phyloP scores from a whole-genome alignment of 1,140 invertebrate genomes.

The Tetramorium parvispinum region DNA sequence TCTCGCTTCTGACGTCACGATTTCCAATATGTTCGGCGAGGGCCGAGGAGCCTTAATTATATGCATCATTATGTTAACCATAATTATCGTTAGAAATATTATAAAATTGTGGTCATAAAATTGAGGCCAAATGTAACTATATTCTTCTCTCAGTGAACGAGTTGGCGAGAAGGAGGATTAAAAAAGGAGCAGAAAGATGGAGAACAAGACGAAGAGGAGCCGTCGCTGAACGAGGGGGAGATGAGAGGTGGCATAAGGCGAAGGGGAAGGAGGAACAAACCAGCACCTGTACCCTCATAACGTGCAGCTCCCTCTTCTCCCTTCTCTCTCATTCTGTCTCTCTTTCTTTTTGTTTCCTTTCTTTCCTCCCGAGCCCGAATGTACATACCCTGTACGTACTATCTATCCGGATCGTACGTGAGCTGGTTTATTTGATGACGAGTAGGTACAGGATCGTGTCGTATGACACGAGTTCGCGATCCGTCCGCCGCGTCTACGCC shows the following conservation, averaged over 20 bases:
- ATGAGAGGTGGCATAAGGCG: constrained; percentile 33
- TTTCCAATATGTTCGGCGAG: too few relatives aligned
- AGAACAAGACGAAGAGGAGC: constrained; percentile 20
- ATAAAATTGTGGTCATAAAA: too few relatives aligned
- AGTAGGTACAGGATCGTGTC: constrained; percentile 63
- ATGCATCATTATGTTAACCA: too few relatives aligned
- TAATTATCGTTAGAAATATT: too few relatives aligned
- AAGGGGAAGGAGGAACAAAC: constrained; percentile 70
- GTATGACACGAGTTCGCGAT: constrained; percentile 60
- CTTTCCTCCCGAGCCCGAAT: constrained; percentile 33
- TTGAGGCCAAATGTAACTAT: too few relatives aligned
- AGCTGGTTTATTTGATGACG: constrained; percentile 69
- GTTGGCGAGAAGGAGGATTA: neutral
- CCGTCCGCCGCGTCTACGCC: constrained; percentile 46
- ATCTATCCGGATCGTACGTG: constrained; percentile 62
- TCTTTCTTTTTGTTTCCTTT: constrained; percentile 17
- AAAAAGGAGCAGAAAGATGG: constrained; percentile 20
- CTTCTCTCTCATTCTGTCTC: neutral
- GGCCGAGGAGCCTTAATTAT: too few relatives aligned
- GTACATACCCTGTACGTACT: constrained; percentile 52
- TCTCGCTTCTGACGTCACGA: too few relatives aligned
- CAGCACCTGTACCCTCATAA: constrained; percentile 77
- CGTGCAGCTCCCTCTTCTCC: constrained; percentile 57
- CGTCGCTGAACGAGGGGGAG: constrained; percentile 47
- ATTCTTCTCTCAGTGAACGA: neutral